Conservation (phyloP, 2,888 invertebrate genomes). For the Nemapogon koenigi region DNA sequence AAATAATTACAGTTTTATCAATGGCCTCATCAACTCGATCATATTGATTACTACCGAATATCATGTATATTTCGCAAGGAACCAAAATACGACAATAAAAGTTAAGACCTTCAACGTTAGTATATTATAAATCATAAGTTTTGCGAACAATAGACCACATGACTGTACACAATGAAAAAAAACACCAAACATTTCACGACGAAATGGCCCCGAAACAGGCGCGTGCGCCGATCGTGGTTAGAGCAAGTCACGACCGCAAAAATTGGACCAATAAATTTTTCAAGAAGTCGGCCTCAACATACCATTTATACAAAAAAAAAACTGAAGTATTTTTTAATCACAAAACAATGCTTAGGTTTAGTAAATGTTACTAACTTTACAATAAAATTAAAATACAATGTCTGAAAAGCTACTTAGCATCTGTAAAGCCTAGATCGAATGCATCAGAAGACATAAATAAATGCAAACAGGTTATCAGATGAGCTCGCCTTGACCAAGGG, state of each 20-base stretch:
- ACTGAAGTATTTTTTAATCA: too few relatives aligned
- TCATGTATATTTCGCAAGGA: too few relatives aligned
- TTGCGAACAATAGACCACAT: constrained; percentile 44
- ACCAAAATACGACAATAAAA: too few relatives aligned
- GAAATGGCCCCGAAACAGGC: constrained; percentile 38
- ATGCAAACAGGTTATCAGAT: constrained; percentile 26
- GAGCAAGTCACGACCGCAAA: constrained; percentile 44
- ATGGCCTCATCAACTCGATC: too few relatives aligned
- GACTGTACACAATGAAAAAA: constrained; percentile 33
- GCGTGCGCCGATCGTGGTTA: constrained; percentile 47
- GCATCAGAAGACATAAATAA: constrained; percentile 8
- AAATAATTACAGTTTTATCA: too few relatives aligned
- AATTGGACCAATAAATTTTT: constrained; percentile 42
- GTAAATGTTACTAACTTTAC: too few relatives aligned
- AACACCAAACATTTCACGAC: constrained; percentile 39
- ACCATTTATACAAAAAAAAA: constrained; percentile 16
- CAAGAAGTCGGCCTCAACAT: constrained; percentile 32
- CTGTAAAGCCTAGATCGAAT: constrained; percentile 1
- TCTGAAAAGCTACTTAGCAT: background rate
- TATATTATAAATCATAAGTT: constrained; percentile 45
- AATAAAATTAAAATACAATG: background rate
- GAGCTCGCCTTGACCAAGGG: constrained; percentile 46
- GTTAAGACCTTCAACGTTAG: constrained; percentile 38
- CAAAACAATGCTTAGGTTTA: too few relatives aligned
- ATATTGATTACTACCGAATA: too few relatives aligned